These are phyloP conservation scores for Drosophila ercepeae DNA, from an alignment of 1,140 invertebrate species.

Conservation along the genomic window DNA sequence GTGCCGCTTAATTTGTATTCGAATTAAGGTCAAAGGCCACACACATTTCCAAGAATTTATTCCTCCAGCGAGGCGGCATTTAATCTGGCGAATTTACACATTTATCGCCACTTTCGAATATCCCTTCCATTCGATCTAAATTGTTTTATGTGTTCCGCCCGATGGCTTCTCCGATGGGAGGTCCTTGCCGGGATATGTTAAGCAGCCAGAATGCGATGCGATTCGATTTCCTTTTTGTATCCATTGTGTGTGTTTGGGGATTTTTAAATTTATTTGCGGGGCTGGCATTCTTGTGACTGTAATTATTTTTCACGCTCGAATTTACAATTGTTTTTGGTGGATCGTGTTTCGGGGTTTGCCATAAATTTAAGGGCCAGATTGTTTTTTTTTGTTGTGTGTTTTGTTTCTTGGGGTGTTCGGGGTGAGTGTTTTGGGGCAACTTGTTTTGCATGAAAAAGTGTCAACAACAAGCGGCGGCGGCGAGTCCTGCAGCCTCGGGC, in stretches of 20 bases:
- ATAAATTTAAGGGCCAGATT: constrained; percentile 42
- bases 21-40: constrained; percentile 74
- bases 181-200: constrained; percentile 53
- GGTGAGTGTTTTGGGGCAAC: constrained; percentile 37
- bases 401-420: background rate
- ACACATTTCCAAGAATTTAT: constrained; percentile 56
- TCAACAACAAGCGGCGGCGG: constrained; percentile 57
- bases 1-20: constrained; percentile 63
- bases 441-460: constrained; percentile 63
- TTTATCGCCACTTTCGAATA: constrained; percentile 63
- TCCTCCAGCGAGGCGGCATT: constrained; percentile 51
- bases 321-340: constrained; percentile 45
- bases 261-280: constrained; percentile 64
- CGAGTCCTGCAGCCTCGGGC: constrained; percentile 39
- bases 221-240: constrained; percentile 36
- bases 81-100: constrained; percentile 68
- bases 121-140: constrained; percentile 69
- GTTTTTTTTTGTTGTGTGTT: background rate
- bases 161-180: background rate
- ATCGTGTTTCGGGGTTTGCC: constrained; percentile 27
- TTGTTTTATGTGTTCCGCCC: constrained; percentile 55
- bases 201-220: constrained; percentile 65
- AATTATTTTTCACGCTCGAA: constrained; percentile 51
- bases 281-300: constrained; percentile 39
- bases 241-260: constrained; percentile 4